Conservation (phyloP, 2,797 vertebrate species). For the Sebastes vulpes region DNA sequence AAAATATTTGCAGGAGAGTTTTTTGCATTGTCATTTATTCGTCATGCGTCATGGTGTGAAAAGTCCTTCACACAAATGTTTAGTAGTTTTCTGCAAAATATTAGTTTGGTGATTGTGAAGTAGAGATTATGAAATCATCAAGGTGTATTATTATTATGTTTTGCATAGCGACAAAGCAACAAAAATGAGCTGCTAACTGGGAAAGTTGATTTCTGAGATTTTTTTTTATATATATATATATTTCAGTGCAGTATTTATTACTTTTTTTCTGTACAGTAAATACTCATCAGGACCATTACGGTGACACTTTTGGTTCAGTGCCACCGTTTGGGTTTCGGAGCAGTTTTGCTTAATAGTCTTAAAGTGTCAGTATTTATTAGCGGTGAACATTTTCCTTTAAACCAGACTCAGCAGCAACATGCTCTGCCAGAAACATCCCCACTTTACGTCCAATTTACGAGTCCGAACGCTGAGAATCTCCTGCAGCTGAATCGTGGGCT, state of each 20-base stretch:
- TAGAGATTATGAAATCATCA: slow-evolving; percentile 3
- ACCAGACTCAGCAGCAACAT: slow-evolving; percentile 15
- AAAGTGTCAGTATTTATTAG: slow-evolving; percentile 7
- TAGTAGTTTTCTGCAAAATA: background rate
- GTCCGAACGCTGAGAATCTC: slow-evolving; percentile 1
- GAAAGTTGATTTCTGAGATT: background rate
- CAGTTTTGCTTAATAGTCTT: slow-evolving; percentile 8
- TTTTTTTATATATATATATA: background rate
- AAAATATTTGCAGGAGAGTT: no score
- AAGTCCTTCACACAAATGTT: background rate
- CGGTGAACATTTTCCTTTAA: background rate
- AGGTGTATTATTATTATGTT: background rate
- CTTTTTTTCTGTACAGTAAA: background rate
- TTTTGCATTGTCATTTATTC: background rate
- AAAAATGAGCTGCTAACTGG: background rate
- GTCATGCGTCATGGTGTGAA: background rate
- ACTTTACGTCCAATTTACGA: slow-evolving; percentile 5
- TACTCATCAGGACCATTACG: background rate
- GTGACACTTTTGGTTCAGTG: slow-evolving; percentile 12
- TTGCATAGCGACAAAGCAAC: background rate
- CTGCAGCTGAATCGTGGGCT: slow-evolving; percentile 4
- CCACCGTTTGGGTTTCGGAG: background rate
- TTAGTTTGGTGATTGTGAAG: background rate
- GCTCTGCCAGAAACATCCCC: slow-evolving; percentile 6
- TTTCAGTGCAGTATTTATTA: background rate